These are phyloP conservation scores for Drosophila percnosoma DNA, from an alignment of 2,888 invertebrate species.

Conservation along the genomic window DNA sequence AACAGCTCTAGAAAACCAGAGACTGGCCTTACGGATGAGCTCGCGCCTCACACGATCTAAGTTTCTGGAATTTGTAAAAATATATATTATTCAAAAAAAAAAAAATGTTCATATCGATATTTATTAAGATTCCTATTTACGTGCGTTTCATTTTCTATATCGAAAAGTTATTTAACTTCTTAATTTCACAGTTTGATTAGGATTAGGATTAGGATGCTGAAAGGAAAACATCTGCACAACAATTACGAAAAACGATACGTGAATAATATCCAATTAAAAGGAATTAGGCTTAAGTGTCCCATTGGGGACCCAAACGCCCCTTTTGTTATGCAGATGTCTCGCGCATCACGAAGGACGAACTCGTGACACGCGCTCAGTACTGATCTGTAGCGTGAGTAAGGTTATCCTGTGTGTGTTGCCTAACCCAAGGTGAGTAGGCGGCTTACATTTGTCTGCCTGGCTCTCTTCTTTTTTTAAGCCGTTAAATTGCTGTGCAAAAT, in stretches of 20 bases:
- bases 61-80: too few species aligned
- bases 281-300: neutral
- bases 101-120: too few species aligned
- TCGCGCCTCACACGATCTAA: conserved; percentile 2
- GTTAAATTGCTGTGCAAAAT: conserved; percentile 63
- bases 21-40: conserved; percentile 9
- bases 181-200: too few species aligned
- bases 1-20: neutral
- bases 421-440: conserved; percentile 26
- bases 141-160: too few species aligned
- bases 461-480: conserved; percentile 23
- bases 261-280: neutral
- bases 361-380: conserved; percentile 22
- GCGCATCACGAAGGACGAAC: neutral
- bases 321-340: neutral
- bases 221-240: neutral
- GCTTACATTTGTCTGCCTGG: conserved; percentile 49
- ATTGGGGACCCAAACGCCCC: neutral
- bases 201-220: too few species aligned
- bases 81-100: too few species aligned
- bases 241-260: neutral
- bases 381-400: neutral
- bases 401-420: conserved; percentile 8
- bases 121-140: too few species aligned
- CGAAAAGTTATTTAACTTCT: too few species aligned